These are phyloP conservation scores for Pinna nobilis DNA, from an alignment of 1,140 invertebrate genomes.

Conservation along the genomic window DNA sequence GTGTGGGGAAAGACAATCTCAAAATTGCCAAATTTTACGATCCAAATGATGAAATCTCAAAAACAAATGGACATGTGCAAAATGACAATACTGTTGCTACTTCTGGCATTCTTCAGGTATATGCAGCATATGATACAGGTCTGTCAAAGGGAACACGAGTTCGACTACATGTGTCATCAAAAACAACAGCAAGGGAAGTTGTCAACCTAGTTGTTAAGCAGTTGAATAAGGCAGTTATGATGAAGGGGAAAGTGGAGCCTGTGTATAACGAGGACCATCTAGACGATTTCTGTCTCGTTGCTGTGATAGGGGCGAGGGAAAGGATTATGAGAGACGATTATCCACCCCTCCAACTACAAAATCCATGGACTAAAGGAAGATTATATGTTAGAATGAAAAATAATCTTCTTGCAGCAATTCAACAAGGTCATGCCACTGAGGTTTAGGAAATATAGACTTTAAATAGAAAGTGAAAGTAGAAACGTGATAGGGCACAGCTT, in stretches of 20 bases:
- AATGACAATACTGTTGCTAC: slow-evolving; percentile 7
- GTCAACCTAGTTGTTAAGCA: slow-evolving; percentile 95
- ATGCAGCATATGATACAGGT: slow-evolving; percentile 95
- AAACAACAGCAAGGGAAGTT: slow-evolving; percentile 93
- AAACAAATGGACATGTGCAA: slow-evolving; percentile 38
- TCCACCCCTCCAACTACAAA: slow-evolving; percentile 91
- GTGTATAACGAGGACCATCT: slow-evolving; percentile 82
- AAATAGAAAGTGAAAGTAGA: too few species aligned
- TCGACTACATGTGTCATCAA: slow-evolving; percentile 91
- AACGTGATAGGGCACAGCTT: too few species aligned
- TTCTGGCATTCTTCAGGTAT: slow-evolving; percentile 82
- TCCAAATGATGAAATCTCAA: slow-evolving; percentile 56
- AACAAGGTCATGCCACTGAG: slow-evolving; percentile 69
- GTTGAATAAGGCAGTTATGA: slow-evolving; percentile 91
- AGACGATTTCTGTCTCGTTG: slow-evolving; percentile 92
- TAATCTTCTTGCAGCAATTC: slow-evolving; percentile 71
- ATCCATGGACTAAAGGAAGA: slow-evolving; percentile 95
- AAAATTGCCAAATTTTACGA: slow-evolving; percentile 70
- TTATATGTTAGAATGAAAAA: slow-evolving; percentile 85
- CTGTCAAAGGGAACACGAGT: slow-evolving; percentile 92
- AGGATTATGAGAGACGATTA: slow-evolving; percentile 94
- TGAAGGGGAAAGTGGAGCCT: slow-evolving; percentile 89
- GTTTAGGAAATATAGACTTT: too few species aligned
- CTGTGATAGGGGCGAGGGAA: slow-evolving; percentile 93
- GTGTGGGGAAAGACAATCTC: slow-evolving; percentile 67